Evolutionary conservation across 2,797 vertebrate genomes (phyloP).

Genomic region (Sphaeramia orbicularis): DNA sequence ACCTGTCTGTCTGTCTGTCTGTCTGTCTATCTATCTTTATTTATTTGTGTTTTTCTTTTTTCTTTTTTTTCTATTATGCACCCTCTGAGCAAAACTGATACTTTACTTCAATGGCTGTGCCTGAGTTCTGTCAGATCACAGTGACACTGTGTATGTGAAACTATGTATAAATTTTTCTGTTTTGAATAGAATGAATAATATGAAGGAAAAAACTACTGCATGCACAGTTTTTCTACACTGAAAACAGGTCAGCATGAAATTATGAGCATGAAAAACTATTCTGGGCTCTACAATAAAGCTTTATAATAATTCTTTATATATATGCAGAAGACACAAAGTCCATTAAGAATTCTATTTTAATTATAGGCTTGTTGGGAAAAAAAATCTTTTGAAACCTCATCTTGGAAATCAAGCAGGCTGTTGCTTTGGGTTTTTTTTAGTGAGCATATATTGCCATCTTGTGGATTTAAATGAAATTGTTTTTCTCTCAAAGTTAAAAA

Average conservation of each 20-base stretch:
- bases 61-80: no score
- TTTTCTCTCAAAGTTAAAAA: no score
- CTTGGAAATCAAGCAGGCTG: not conserved
- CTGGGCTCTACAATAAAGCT: conserved; percentile 9
- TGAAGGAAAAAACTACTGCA: not conserved
- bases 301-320: conserved; percentile 3
- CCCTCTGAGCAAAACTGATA: not conserved
- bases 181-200: conserved; percentile 1
- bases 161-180: not conserved
- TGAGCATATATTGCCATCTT: conserved; percentile 64
- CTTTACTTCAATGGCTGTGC: not conserved
- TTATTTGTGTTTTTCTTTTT: no score
- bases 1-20: no score
- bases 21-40: no score
- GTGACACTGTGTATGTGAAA: conserved; percentile 7
- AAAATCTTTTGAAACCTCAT: conserved; percentile 10
- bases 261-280: conserved; percentile 2
- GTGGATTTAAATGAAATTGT: conserved; percentile 31
- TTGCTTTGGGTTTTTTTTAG: conserved; percentile 13
- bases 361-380: conserved; percentile 13
- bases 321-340: not conserved
- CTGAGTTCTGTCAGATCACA: not conserved
- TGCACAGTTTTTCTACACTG: not conserved
- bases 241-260: not conserved
- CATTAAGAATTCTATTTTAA: not conserved